Percentiles rank a stretch among this genome's conserved stretches.
Conservation (phyloP, 1,140 invertebrate species). For the Ylistrum balloti region DNA sequence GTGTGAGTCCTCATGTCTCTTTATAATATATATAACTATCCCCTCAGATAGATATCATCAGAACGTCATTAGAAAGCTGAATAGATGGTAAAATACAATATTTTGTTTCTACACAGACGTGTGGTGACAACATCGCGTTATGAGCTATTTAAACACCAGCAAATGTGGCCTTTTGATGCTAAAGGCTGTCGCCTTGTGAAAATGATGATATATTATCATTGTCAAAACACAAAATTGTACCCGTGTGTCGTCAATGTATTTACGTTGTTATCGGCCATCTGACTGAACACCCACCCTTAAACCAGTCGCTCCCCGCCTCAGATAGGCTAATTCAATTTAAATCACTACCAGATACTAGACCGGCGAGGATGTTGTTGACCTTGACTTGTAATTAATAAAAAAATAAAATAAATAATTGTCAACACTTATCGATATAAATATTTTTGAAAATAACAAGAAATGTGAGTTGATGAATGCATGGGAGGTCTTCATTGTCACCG, state of each 20-base stretch:
- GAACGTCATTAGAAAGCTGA: constrained; percentile 1
- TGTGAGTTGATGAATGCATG: background rate
- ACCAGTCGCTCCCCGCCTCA: background rate
- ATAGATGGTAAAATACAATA: constrained; percentile 8
- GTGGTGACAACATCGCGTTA: constrained; percentile 20
- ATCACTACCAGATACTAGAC: constrained; percentile 3
- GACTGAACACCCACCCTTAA: background rate
- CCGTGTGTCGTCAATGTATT: background rate
- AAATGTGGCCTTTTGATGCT: constrained; percentile 24
- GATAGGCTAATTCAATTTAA: constrained; percentile 35
- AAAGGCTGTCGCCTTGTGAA: background rate
- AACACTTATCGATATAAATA: constrained; percentile 40
- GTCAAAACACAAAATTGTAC: constrained; percentile 39
- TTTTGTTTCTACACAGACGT: constrained; percentile 21
- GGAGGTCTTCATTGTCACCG: background rate
- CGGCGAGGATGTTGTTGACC: background rate
- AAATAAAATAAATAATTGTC: constrained; percentile 36
- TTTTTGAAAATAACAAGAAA: background rate
- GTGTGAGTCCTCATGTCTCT: constrained; percentile 30
- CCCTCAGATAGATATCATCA: constrained; percentile 14
- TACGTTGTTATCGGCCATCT: background rate
- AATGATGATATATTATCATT: constrained; percentile 40
- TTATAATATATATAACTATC: constrained; percentile 29
- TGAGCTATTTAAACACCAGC: background rate
- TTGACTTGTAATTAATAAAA: constrained; percentile 35